phyloP scores from a whole-genome alignment of 2,888 invertebrate genomes.

The Ptycholaimellus sp. region DNA sequence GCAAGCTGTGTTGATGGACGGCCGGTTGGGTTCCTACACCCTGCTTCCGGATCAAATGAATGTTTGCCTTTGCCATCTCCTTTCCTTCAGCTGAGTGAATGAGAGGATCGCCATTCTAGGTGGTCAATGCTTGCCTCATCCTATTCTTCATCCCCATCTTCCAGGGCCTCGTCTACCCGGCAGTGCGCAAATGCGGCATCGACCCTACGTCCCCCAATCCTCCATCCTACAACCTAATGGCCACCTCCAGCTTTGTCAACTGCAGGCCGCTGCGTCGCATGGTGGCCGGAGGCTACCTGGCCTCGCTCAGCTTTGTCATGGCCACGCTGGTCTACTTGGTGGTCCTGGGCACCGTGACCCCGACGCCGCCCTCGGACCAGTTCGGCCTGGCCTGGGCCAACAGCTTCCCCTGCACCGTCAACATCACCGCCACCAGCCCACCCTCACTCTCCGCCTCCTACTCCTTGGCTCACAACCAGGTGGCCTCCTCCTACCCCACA shows the following conservation, averaged over 20 bases:
- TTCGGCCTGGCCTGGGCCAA: too few relatives aligned
- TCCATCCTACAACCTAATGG: background rate
- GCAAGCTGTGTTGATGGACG: conserved; percentile 56
- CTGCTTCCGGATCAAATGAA: conserved; percentile 19
- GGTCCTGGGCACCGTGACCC: conserved; percentile 22
- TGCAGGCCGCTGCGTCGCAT: conserved; percentile 57
- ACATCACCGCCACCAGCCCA: too few relatives aligned
- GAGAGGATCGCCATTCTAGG: too few relatives aligned
- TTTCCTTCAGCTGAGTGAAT: too few relatives aligned
- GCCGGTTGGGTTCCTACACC: conserved; percentile 8
- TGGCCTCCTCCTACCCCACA: too few relatives aligned
- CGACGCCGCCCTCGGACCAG: background rate
- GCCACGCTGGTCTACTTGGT: conserved; percentile 48
- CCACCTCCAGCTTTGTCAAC: background rate
- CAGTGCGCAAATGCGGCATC: conserved; percentile 9
- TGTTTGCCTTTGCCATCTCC: too few relatives aligned
- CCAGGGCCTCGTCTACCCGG: conserved; percentile 24
- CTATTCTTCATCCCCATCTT: conserved; percentile 31
- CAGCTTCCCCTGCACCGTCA: too few relatives aligned
- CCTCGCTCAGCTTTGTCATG: conserved; percentile 56
- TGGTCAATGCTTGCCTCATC: conserved; percentile 28
- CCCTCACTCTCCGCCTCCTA: too few relatives aligned
- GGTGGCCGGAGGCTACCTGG: conserved; percentile 59
- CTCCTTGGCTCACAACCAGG: too few relatives aligned
- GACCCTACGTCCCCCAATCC: conserved; percentile 8